phyloP scores from a whole-genome alignment of 2,888 invertebrate genomes.

The Cryptus viduatorius region DNA sequence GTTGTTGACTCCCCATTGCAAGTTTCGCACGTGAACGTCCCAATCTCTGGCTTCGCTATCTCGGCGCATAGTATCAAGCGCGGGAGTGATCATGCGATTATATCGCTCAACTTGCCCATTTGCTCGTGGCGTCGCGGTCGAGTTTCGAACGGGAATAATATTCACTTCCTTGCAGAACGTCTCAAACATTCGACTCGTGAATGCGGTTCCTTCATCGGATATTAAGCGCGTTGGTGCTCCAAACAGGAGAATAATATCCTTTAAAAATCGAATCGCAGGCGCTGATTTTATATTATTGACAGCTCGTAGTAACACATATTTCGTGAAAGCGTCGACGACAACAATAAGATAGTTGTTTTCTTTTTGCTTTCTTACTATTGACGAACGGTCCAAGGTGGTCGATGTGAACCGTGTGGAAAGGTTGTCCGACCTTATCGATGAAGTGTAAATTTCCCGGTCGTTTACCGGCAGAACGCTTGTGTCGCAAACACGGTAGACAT shows the following conservation, averaged over 20 bases:
- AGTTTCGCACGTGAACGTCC: slow-evolving; percentile 56
- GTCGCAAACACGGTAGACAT: slow-evolving; percentile 68
- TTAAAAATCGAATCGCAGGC: slow-evolving; percentile 37
- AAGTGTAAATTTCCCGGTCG: slow-evolving; percentile 60
- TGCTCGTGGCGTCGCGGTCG: too few species aligned
- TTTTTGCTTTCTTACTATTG: slow-evolving; percentile 41
- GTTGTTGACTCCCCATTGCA: slow-evolving; percentile 72
- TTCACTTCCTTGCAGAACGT: slow-evolving; percentile 46
- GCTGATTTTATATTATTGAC: slow-evolving; percentile 52
- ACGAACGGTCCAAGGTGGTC: slow-evolving; percentile 67
- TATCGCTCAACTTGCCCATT: too few species aligned
- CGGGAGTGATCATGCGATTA: too few species aligned
- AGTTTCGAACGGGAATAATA: slow-evolving; percentile 70
- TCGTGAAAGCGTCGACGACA: slow-evolving; percentile 51
- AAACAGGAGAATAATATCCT: slow-evolving; percentile 35
- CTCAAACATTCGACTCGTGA: slow-evolving; percentile 55
- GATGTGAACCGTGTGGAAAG: slow-evolving; percentile 64
- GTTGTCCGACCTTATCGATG: slow-evolving; percentile 60
- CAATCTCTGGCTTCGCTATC: slow-evolving; percentile 71
- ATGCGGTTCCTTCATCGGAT: slow-evolving; percentile 61
- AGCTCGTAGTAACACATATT: slow-evolving; percentile 48
- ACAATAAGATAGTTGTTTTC: slow-evolving; percentile 31
- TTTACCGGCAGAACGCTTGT: slow-evolving; percentile 49
- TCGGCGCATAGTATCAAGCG: slow-evolving; percentile 52
- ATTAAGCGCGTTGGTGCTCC: slow-evolving; percentile 51